phyloP scores from a whole-genome alignment of 1,140 invertebrate genomes.

The Subanguina moxae region DNA sequence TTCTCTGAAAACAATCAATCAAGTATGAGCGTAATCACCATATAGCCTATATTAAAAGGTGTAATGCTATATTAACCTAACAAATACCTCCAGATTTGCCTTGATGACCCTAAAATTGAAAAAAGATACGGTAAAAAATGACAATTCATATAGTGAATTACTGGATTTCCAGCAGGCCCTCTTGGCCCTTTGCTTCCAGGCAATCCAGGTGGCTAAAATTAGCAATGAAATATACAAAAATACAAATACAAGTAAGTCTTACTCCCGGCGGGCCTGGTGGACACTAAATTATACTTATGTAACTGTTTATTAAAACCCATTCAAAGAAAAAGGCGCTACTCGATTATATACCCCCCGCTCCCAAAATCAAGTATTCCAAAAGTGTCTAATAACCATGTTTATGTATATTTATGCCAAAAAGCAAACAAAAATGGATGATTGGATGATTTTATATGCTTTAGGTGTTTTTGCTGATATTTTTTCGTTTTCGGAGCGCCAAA shows the following conservation, averaged over 20 bases:
- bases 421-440: too few species aligned
- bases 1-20: conserved; percentile 25
- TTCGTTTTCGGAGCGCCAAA: too few species aligned
- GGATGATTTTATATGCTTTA: too few species aligned
- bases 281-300: conserved; percentile 38
- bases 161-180: conserved; percentile 27
- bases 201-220: conserved; percentile 43
- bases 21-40: too few species aligned
- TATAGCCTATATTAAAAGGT: too few species aligned
- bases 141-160: background rate
- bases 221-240: background rate
- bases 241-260: too few species aligned
- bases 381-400: too few species aligned
- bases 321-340: too few species aligned
- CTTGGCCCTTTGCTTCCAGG: conserved; percentile 47
- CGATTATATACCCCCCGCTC: too few species aligned
- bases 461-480: too few species aligned
- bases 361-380: too few species aligned
- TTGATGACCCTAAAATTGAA: conserved; percentile 22
- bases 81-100: conserved; percentile 38
- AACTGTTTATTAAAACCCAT: conserved; percentile 1
- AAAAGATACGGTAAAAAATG: background rate
- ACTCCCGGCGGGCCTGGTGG: conserved; percentile 41
- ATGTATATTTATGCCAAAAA: too few species aligned
- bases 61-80: background rate